Base-by-base conservation (phyloP, 1,140 invertebrate species). In the Acyrthosiphon pisum region DNA sequence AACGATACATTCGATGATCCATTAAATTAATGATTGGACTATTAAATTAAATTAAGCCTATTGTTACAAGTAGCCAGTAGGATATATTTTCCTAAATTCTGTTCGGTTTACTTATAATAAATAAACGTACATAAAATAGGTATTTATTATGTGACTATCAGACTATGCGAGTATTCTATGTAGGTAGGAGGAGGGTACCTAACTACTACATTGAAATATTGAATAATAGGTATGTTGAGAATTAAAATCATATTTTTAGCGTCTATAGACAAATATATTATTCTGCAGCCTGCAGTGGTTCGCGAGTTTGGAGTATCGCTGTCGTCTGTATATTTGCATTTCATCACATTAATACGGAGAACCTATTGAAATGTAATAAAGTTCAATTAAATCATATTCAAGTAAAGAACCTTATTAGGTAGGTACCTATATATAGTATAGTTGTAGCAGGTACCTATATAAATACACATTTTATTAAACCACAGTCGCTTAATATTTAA, bases 1-100 rank as follows among this genome's bases (percentile, higher is more conserved):
- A 18, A 88, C 26, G 23, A 22, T 35, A 37, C 37, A 88, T 53
- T 89, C 22, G 8, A 89, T 41, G 48, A 89, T 56, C 48, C 87
- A 56, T 89, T 56, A 56, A 89, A 56, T 37, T 89, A 26, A 56
- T 23, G 37, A 89, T 89, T n/a, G 4, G 23, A 50, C 48, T 37
- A 41, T 90, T 30, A 23, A 90, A 60, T 48, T 30, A 44, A 60
- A 35, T 90, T 60, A 41, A 53, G 35, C 9, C 26, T 90, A 90
- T 90, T 44, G 53, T 60, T 44, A 60, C 50, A 56, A 35, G 3
- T 76, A 76, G 60, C 30, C 60, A 76, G 30, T 76, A 76, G 87
- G 20, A 35, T 26, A 86, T 41, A 86, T 86, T 86, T 46, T 86
- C 84, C 84, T 86, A n/a, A 86, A 46, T 86, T n/a, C 30, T n/a